Conservation (phyloP, 2,113 vertebrate species). For the Dryoscopus gambensis region DNA sequence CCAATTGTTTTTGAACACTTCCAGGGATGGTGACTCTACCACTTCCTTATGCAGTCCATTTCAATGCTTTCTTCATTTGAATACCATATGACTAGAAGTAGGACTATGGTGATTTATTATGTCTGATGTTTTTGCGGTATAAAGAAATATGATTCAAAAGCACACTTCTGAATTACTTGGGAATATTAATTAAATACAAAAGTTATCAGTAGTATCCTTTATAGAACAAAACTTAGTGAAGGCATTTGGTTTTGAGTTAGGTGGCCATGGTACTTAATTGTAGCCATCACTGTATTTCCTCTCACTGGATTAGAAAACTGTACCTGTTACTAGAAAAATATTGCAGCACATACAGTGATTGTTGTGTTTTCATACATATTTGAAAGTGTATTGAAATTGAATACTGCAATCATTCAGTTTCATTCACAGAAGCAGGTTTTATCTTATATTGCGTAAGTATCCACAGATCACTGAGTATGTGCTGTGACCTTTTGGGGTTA, state of each 20-base stretch:
- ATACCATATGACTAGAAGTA: background rate
- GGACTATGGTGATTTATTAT: background rate
- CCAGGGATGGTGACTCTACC: background rate
- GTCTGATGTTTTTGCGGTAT: background rate
- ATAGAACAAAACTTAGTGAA: background rate
- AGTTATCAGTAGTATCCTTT: background rate
- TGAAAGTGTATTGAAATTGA: background rate
- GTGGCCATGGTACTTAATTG: background rate
- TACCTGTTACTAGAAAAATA: background rate
- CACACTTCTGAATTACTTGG: background rate
- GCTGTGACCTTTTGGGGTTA: constrained; percentile 18
- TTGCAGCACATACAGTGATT: background rate
- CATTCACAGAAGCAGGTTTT: background rate
- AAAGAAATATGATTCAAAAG: background rate
- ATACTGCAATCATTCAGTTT: background rate
- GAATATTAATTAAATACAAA: background rate
- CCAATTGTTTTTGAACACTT: background rate
- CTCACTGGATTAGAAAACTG: background rate
- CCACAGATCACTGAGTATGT: background rate
- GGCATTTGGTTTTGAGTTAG: background rate
- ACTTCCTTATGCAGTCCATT: background rate
- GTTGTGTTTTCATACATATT: background rate
- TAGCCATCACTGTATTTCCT: background rate
- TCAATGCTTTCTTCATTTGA: background rate
- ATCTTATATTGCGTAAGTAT: constrained; percentile 13